Evolutionary conservation across 2,888 invertebrate species (phyloP).

Genomic region (Melieria crassipennis): DNA sequence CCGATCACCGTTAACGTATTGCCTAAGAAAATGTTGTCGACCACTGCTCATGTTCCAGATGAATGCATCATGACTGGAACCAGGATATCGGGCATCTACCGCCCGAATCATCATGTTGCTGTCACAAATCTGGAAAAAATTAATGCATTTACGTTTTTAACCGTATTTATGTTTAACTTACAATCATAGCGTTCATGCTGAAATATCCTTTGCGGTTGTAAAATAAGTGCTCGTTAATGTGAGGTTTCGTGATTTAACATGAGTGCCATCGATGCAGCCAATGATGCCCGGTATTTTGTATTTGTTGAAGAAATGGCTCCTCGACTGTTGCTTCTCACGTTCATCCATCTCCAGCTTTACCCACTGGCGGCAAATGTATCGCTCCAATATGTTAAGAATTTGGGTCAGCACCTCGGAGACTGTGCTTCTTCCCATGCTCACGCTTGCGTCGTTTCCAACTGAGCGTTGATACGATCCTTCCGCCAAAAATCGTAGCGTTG

Average conservation of each 20-base stretch:
- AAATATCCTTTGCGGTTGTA: background rate
- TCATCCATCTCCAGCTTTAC: conserved; percentile 6
- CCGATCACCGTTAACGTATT: background rate
- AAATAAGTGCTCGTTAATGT: conserved; percentile 20
- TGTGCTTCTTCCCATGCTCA: conserved; percentile 25
- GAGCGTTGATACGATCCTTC: too few relatives aligned
- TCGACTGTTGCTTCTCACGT: conserved; percentile 13
- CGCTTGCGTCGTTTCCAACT: conserved; percentile 15
- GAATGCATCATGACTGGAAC: background rate
- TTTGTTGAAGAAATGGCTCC: conserved; percentile 27
- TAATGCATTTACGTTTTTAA: background rate
- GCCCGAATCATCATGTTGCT: conserved; percentile 19
- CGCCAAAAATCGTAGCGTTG: too few relatives aligned
- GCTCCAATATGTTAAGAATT: too few relatives aligned
- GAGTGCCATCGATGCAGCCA: conserved; percentile 29
- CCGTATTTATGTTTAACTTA: background rate
- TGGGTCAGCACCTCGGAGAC: conserved; percentile 17
- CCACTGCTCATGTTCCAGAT: conserved; percentile 7
- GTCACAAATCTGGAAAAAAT: conserved; percentile 17
- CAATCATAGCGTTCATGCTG: background rate
- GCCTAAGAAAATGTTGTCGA: conserved; percentile 1
- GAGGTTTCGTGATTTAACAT: conserved; percentile 26
- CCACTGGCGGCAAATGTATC: too few relatives aligned
- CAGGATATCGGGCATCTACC: conserved; percentile 12
- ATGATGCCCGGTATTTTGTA: conserved; percentile 24